Base-by-base conservation (phyloP, 2,797 vertebrate genomes). In the Acanthopagrus latus region DNA sequence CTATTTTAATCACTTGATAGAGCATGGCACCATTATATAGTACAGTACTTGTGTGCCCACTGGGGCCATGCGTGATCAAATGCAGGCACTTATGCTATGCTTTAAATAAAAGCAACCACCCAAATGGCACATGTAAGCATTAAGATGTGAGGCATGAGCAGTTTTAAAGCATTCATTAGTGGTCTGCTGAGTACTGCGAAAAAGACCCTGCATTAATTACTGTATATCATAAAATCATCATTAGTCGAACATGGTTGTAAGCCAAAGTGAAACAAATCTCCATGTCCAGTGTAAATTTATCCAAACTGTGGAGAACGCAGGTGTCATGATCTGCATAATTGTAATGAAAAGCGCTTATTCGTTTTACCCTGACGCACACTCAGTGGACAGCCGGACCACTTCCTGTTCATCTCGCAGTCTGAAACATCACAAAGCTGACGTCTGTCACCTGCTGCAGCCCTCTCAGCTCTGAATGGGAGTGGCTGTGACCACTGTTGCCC, bases 181-280 rank as follows among this genome's bases (percentile, higher is more conserved):
- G n/a, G 38, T 44, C 50, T 71, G 78, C 69, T 84, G 79, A 84
- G 50, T 59, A 50, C 59, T 79, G 44, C 58, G 72, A 20, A 33
- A 64, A 78, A 46, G 18, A 18, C 5, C 16, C 46, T 17, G 74
- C 41, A 54, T 81, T 59, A 48, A 52, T 75, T 41, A 60, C 5
- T 21, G 44, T 4, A 43, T 21, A 33, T 46, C 23, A 63, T 18
- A 18, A 25, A 4, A 29, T 41, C 4, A 13, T 70, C 7, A 25
- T 73, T 3, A 56, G 14, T 10, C 17, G 1, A 23, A 17, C 43
- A 33, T 13, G 29, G 38, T 50, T 8, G 13, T 25, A 51, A 56
- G 65, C 12, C 27, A 27, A 38, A 11, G 6, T 16, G 38, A 38
- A 46, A 38, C 17, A 18, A 16, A 51, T 25, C 10, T 33, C 29